Evolutionary conservation across 2,888 invertebrate species (phyloP).

Genomic region (Apodemia hepburni): DNA sequence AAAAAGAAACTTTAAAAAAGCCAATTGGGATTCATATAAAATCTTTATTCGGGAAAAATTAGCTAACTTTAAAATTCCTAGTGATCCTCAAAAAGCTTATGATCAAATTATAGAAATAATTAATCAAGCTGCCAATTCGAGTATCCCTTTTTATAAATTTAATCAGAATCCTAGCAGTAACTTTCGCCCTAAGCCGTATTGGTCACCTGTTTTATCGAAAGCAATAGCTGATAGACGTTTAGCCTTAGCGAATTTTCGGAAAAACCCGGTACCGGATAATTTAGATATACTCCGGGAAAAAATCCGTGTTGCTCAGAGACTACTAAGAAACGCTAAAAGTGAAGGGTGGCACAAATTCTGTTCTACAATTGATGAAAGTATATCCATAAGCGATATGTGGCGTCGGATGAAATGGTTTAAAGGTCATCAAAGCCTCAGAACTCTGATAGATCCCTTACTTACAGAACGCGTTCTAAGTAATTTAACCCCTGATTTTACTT

Average conservation of each 20-base stretch:
- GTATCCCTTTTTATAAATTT: too few relatives aligned
- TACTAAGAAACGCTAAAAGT: neutral
- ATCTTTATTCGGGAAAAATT: too few relatives aligned
- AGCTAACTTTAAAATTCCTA: too few relatives aligned
- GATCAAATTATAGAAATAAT: too few relatives aligned
- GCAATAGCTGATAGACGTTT: too few relatives aligned
- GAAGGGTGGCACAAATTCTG: neutral
- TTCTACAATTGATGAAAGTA: neutral
- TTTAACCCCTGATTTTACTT: neutral
- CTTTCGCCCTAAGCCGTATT: slow-evolving; percentile 14
- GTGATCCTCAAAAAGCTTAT: too few relatives aligned
- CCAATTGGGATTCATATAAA: too few relatives aligned
- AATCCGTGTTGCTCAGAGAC: neutral
- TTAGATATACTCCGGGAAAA: neutral
- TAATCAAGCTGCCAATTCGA: too few relatives aligned
- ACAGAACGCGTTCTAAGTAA: neutral
- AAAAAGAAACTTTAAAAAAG: too few relatives aligned
- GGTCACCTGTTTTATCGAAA: neutral
- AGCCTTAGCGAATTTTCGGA: too few relatives aligned
- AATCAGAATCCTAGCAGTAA: too few relatives aligned
- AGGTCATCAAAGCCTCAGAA: neutral
- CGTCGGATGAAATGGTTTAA: neutral
- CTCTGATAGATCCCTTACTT: neutral
- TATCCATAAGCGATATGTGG: too few relatives aligned
- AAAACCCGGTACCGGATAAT: neutral